Percentiles rank a stretch among this genome's conserved stretches.
phyloP scores from a whole-genome alignment of 2,113 vertebrate genomes.

The Marmota flaviventris region DNA sequence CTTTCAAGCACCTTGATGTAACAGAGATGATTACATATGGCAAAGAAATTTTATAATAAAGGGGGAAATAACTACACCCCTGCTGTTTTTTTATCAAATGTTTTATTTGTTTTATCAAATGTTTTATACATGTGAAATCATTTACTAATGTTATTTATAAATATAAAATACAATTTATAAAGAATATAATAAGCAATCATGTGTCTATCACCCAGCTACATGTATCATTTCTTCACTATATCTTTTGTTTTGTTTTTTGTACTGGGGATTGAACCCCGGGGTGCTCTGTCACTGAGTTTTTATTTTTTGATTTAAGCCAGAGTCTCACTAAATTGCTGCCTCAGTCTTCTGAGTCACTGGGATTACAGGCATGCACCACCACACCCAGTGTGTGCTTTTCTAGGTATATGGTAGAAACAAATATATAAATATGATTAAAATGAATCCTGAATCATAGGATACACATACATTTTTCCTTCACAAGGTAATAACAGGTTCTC shows the following conservation, averaged over 20 bases:
- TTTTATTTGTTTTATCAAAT: background rate
- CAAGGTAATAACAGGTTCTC: background rate
- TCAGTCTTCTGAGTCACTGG: no score
- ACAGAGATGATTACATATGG: background rate
- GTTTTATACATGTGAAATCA: slow-evolving; percentile 7
- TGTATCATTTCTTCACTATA: background rate
- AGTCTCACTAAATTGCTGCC: no score
- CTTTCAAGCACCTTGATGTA: background rate
- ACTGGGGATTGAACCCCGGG: no score
- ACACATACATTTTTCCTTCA: background rate
- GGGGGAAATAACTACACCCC: background rate
- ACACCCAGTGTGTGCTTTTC: background rate
- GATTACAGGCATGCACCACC: no score
- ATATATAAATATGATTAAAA: no score
- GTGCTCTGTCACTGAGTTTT: no score
- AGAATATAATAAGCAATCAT: background rate
- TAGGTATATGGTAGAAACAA: background rate
- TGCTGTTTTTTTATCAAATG: background rate
- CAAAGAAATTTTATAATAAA: background rate
- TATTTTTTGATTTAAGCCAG: no score
- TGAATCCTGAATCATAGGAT: background rate
- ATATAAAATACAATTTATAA: background rate
- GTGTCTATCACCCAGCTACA: background rate
- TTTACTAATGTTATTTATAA: background rate
- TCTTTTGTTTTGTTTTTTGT: background rate